Conservation (phyloP, 2,797 vertebrate species). For the Xenops minutus region DNA sequence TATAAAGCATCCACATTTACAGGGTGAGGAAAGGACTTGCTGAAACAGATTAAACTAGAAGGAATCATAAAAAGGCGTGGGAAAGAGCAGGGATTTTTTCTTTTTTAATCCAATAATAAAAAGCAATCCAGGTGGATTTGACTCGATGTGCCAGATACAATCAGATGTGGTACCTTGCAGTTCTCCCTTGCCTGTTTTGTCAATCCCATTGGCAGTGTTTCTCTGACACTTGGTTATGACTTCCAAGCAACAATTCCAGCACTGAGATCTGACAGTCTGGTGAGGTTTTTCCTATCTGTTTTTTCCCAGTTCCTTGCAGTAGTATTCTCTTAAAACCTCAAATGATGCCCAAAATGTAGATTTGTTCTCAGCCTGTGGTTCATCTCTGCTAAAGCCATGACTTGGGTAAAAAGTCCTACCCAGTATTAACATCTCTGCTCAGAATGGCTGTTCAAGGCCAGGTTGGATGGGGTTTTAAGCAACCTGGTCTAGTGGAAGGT, state of each 20-base stretch:
- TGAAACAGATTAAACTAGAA: neutral
- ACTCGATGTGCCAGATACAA: neutral
- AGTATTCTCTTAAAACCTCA: neutral
- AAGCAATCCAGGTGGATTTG: neutral
- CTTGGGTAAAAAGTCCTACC: neutral
- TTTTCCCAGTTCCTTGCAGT: neutral
- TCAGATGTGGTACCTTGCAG: neutral
- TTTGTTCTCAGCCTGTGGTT: neutral
- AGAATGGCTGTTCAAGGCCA: neutral
- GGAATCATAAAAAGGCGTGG: neutral
- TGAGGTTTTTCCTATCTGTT: neutral
- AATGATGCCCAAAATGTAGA: neutral
- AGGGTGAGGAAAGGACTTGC: neutral
- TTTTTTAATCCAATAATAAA: neutral
- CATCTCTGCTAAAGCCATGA: neutral
- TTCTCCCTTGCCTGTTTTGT: neutral
- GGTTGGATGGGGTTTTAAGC: neutral
- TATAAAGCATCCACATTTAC: neutral
- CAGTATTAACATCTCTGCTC: neutral
- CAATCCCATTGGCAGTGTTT: neutral
- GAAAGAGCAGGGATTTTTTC: neutral
- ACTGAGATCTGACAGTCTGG: neutral
- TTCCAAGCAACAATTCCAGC: neutral
- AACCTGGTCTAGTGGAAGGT: neutral
- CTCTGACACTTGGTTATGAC: neutral